These are phyloP conservation scores for Siniperca obscura DNA, from an alignment of 2,797 vertebrate species.

Conservation along the genomic window DNA sequence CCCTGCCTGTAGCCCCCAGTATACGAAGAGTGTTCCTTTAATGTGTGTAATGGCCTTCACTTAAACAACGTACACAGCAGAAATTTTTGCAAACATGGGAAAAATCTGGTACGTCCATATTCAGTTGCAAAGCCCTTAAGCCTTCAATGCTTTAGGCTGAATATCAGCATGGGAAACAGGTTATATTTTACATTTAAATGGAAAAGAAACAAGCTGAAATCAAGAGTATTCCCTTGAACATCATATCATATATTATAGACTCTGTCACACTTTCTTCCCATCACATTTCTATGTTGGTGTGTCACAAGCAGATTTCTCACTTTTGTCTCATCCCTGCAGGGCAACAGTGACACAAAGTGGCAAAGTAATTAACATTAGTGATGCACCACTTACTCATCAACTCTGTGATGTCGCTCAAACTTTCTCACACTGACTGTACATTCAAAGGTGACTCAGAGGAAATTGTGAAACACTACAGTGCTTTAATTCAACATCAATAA, in stretches of 20 bases:
- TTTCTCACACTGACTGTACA: slow-evolving; percentile 42
- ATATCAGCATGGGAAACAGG: slow-evolving; percentile 40
- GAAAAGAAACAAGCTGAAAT: background rate
- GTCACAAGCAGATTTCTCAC: background rate
- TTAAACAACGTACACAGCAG: slow-evolving; percentile 68
- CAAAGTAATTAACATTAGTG: slow-evolving; percentile 10
- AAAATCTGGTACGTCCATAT: slow-evolving; percentile 70
- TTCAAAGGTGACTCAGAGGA: slow-evolving; percentile 59
- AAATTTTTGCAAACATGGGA: slow-evolving; percentile 61
- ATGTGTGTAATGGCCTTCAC: slow-evolving; percentile 55
- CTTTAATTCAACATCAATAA: background rate
- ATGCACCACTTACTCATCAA: slow-evolving; percentile 58
- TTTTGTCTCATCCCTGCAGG: slow-evolving; percentile 4
- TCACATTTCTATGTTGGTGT: background rate
- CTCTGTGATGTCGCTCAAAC: slow-evolving; percentile 21
- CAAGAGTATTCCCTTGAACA: background rate
- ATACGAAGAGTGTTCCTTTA: slow-evolving; percentile 50
- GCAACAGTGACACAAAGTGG: slow-evolving; percentile 13
- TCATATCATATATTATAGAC: background rate
- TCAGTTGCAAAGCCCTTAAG: slow-evolving; percentile 57
- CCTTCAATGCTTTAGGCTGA: slow-evolving; percentile 17
- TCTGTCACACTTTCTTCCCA: background rate
- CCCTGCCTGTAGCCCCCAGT: slow-evolving; percentile 31
- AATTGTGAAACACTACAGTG: slow-evolving; percentile 21
- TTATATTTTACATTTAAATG: background rate